These are phyloP conservation scores for Antheraea pernyi DNA, from an alignment of 1,140 invertebrate genomes.

Conservation along the genomic window DNA sequence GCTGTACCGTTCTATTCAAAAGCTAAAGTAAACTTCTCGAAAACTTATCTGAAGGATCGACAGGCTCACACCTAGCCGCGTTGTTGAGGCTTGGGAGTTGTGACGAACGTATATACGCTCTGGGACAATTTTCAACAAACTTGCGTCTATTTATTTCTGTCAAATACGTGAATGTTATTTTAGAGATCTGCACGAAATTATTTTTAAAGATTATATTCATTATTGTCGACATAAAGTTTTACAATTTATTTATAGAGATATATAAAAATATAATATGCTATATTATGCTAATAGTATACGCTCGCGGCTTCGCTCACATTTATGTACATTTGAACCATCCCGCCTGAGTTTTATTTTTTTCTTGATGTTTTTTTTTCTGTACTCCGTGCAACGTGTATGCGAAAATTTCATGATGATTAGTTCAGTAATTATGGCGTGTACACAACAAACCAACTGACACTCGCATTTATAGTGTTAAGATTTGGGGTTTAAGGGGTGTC, in stretches of 20 bases:
- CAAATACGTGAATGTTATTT: slow-evolving; percentile 1
- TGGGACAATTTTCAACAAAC: slow-evolving; percentile 9
- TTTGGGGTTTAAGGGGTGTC: too few species aligned
- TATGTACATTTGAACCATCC: too few species aligned
- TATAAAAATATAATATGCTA: too few species aligned
- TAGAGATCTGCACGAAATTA: background rate
- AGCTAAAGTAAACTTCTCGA: slow-evolving; percentile 1
- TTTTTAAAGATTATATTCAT: background rate
- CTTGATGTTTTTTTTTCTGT: too few species aligned
- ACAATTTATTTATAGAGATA: background rate
- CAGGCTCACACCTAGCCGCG: slow-evolving; percentile 3
- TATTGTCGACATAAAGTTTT: background rate
- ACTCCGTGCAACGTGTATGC: too few species aligned
- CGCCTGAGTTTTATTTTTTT: too few species aligned
- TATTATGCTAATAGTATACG: too few species aligned
- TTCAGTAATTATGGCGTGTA: too few species aligned
- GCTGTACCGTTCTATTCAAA: slow-evolving; percentile 9
- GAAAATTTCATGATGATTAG: too few species aligned
- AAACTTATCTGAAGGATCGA: slow-evolving; percentile 9
- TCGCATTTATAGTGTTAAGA: too few species aligned
- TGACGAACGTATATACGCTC: background rate
- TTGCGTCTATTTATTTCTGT: slow-evolving; percentile 13
- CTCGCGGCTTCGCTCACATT: too few species aligned
- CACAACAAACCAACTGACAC: too few species aligned
- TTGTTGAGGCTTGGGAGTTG: background rate